Percentiles rank a stretch among this genome's conserved stretches.
phyloP scores from a whole-genome alignment of 1,140 invertebrate genomes.

The Charaxes varanes region DNA sequence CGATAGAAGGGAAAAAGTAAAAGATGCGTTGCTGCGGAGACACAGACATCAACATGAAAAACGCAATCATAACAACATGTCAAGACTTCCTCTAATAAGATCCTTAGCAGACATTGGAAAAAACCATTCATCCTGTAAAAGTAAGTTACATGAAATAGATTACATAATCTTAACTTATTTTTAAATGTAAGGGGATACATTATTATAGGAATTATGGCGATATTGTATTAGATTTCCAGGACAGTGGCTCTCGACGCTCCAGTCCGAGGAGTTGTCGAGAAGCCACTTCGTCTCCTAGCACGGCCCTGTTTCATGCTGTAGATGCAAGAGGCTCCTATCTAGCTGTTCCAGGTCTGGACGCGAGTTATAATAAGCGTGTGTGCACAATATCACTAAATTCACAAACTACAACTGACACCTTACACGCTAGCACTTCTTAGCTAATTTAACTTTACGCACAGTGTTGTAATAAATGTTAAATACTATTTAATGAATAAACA shows the following conservation, averaged over 20 bases:
- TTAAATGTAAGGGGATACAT: conserved; percentile 20
- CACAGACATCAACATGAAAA: conserved; percentile 97
- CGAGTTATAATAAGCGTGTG: conserved; percentile 38
- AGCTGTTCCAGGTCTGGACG: conserved; percentile 82
- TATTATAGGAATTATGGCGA: conserved; percentile 62
- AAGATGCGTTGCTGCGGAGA: conserved; percentile 90
- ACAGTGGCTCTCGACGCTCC: conserved; percentile 71
- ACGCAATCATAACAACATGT: conserved; percentile 84
- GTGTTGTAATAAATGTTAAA: conserved; percentile 9
- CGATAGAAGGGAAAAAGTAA: conserved; percentile 86
- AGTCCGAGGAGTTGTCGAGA: conserved; percentile 64
- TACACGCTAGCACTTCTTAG: conserved; percentile 37
- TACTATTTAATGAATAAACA: conserved; percentile 3
- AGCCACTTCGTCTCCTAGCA: conserved; percentile 75
- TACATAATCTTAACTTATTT: neutral
- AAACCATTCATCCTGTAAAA: conserved; percentile 96
- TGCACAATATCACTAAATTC: conserved; percentile 39
- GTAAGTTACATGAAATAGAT: conserved; percentile 76
- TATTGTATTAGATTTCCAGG: conserved; percentile 77
- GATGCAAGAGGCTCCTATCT: conserved; percentile 85
- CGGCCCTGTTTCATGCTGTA: conserved; percentile 76
- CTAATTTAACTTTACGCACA: conserved; percentile 28
- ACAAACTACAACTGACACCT: conserved; percentile 36
- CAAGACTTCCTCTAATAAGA: conserved; percentile 93
- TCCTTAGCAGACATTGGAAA: conserved; percentile 97